These are phyloP conservation scores for Pachyuromys duprasi DNA, from an alignment of 2,797 vertebrate species.

Conservation along the genomic window DNA sequence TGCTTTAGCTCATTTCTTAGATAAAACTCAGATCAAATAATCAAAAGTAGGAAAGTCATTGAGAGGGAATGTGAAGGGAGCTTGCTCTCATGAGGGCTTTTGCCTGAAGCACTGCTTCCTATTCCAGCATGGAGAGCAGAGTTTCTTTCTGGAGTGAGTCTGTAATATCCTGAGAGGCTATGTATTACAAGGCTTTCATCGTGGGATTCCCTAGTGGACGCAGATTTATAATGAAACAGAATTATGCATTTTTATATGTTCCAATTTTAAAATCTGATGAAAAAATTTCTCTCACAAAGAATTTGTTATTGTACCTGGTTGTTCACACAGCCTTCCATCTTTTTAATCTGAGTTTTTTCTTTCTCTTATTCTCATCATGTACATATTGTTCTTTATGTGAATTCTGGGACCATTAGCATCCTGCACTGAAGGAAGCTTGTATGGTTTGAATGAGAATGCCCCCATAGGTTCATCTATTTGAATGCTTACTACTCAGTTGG, in stretches of 20 bases:
- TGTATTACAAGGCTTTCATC: background rate
- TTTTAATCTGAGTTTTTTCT: background rate
- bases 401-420: background rate
- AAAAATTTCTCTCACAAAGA: conserved; percentile 39
- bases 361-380: background rate
- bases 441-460: background rate
- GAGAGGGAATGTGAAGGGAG: background rate
- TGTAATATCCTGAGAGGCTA: background rate
- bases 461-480: background rate
- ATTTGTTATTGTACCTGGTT: background rate
- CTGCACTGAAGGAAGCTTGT: background rate
- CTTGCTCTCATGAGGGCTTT: conserved; percentile 4
- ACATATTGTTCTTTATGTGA: background rate
- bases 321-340: conserved; percentile 5
- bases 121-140: background rate
- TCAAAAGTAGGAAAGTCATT: conserved; percentile 10
- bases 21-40: background rate
- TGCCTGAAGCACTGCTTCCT: background rate
- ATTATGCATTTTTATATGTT: conserved; percentile 13
- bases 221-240: conserved; percentile 51
- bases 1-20: conserved; percentile 30
- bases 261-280: conserved; percentile 16
- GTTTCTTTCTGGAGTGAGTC: background rate
- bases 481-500: background rate
- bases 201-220: background rate